Percentiles rank a stretch among this genome's conserved stretches.
phyloP scores from a whole-genome alignment of 2,888 invertebrate genomes.

The Patella pellucida region DNA sequence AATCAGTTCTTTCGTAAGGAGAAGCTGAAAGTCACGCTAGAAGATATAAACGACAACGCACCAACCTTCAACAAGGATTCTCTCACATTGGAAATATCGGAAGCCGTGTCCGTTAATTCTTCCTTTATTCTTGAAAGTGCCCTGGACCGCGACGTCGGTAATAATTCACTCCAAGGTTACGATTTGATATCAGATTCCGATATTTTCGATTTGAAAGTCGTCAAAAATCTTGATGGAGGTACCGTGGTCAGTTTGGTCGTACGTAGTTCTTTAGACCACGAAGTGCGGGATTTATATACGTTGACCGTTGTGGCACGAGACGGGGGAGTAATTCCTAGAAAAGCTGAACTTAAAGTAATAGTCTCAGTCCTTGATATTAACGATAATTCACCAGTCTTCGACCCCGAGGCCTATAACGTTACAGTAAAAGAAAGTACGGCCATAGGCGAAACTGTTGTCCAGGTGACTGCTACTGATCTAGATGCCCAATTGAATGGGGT shows the following conservation, averaged over 20 bases:
- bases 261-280: conserved; percentile 46
- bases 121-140: conserved; percentile 44
- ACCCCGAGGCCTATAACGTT: conserved; percentile 42
- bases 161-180: conserved; percentile 47
- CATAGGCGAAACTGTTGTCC: conserved; percentile 39
- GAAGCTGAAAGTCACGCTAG: conserved; percentile 33
- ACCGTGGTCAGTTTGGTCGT: conserved; percentile 47
- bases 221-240: conserved; percentile 44
- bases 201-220: conserved; percentile 43
- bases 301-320: conserved; percentile 50
- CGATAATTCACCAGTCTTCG: conserved; percentile 50
- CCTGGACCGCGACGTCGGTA: conserved; percentile 47
- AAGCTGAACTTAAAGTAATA: conserved; percentile 41
- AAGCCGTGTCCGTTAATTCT: conserved; percentile 43
- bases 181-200: conserved; percentile 38
- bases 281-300: conserved; percentile 44
- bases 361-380: conserved; percentile 49
- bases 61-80: conserved; percentile 36
- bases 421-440: conserved; percentile 45
- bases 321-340: conserved; percentile 43
- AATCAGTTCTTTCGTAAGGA: conserved; percentile 75
- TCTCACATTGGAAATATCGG: conserved; percentile 41
- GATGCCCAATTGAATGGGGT: conserved; percentile 85
- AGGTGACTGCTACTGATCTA: conserved; percentile 85
- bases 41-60: conserved; percentile 48